Evolutionary conservation across 2,113 vertebrate genomes (phyloP).

Genomic region (Phocoena phocoena): DNA sequence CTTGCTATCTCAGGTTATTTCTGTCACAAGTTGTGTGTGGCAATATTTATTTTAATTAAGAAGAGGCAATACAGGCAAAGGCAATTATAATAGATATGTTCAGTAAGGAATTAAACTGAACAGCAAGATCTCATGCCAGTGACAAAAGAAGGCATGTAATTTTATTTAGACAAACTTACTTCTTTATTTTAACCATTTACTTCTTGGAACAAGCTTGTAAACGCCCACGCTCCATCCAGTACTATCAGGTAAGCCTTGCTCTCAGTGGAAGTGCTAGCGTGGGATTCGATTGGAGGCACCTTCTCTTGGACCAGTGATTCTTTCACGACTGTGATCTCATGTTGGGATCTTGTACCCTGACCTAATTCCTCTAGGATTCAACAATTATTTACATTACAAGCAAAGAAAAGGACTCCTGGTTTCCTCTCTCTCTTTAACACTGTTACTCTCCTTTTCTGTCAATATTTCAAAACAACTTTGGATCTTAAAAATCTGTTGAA

Average conservation of each 20-base stretch:
- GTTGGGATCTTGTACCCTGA: not conserved
- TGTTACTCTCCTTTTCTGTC: not conserved
- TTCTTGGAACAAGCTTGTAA: not conserved
- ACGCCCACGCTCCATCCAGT: not conserved
- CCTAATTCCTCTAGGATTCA: not conserved
- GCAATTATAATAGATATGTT: not conserved
- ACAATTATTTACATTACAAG: not conserved
- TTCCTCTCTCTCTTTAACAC: not conserved
- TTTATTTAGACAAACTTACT: not conserved
- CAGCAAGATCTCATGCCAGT: not conserved
- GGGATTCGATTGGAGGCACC: not conserved
- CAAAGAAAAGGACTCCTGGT: not conserved
- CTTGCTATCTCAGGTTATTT: constrained; percentile 12
- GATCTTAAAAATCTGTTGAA: not conserved
- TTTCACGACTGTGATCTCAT: not conserved
- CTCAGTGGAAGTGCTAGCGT: not conserved
- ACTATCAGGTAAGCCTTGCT: not conserved
- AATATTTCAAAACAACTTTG: not conserved
- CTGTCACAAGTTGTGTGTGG: not conserved
- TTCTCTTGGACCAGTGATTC: not conserved
- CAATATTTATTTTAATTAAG: constrained; percentile 51
- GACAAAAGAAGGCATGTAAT: not conserved
- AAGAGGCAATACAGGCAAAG: not conserved
- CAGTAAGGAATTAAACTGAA: not conserved
- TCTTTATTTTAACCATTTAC: not conserved